A percentile compares a stretch with the other conserved stretches of the same genome.
Conservation (phyloP, 2,113 vertebrate genomes). For the Heptranchias perlo region DNA sequence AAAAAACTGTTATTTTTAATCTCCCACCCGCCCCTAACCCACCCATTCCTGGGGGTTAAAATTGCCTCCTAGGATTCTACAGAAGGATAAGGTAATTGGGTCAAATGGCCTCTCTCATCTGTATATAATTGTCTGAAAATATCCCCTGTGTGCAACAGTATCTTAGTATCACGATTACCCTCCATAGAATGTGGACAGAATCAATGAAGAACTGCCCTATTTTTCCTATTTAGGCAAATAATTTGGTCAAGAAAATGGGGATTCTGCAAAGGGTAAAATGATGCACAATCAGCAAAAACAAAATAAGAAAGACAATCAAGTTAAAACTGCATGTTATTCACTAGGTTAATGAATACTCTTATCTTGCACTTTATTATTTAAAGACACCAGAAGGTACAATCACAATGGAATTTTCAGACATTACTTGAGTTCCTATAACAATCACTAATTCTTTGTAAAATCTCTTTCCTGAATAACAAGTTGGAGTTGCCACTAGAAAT, state of each 20-base stretch:
- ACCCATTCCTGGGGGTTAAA: too few relatives aligned
- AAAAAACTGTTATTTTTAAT: too few relatives aligned
- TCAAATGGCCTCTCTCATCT: not conserved
- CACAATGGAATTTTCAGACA: not conserved
- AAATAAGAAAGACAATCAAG: conserved; percentile 11
- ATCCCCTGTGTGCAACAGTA: not conserved
- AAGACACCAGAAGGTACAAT: not conserved
- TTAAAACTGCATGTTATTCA: not conserved
- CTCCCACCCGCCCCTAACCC: too few relatives aligned
- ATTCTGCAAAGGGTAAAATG: not conserved
- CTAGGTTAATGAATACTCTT: not conserved
- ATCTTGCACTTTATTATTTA: not conserved
- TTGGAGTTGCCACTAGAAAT: not conserved
- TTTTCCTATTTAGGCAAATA: not conserved
- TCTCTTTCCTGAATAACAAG: not conserved
- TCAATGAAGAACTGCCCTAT: not conserved
- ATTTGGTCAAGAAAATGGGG: not conserved
- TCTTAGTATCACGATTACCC: not conserved
- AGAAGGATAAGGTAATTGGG: not conserved
- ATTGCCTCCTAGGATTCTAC: not conserved
- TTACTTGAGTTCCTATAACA: conserved; percentile 1
- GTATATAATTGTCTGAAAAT: not conserved
- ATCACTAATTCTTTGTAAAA: not conserved
- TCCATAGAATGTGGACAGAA: not conserved
- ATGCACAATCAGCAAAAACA: not conserved